Conservation (phyloP, 2,113 vertebrate species). For the Etheostoma cragini region DNA sequence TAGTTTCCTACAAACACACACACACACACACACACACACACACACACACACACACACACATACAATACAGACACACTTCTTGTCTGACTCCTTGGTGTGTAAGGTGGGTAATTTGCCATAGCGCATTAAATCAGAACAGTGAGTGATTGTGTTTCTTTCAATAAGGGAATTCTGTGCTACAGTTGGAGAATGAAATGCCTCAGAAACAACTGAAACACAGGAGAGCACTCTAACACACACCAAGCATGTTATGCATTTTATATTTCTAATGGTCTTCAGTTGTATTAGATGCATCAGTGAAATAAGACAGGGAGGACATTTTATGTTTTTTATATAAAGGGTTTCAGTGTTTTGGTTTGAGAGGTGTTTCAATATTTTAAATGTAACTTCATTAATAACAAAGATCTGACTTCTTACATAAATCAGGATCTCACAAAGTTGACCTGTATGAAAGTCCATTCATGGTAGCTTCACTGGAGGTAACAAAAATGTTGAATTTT, state of each 20-base stretch:
- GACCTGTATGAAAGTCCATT: background rate
- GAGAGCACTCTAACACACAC: constrained; percentile 53
- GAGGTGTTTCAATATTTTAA: constrained; percentile 4
- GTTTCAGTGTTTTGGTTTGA: background rate
- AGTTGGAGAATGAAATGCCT: constrained; percentile 58
- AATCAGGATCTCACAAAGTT: background rate
- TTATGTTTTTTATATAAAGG: constrained; percentile 6
- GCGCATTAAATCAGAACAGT: constrained; percentile 75
- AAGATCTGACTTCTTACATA: background rate
- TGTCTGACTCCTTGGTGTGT: constrained; percentile 30
- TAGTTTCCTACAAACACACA: constrained; percentile 12
- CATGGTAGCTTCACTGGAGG: background rate
- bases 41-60: constrained; percentile 21
- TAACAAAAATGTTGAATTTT: background rate
- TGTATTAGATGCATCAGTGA: constrained; percentile 42
- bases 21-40: constrained; percentile 8
- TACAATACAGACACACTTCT: constrained; percentile 21
- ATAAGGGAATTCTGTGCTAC: constrained; percentile 45
- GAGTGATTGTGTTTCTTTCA: constrained; percentile 59
- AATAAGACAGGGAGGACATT: constrained; percentile 38
- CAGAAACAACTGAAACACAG: constrained; percentile 51
- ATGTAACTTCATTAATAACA: constrained; percentile 4
- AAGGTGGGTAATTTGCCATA: constrained; percentile 67
- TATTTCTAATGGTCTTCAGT: constrained; percentile 40
- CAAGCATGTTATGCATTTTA: constrained; percentile 43